Evolutionary conservation across 1,140 invertebrate genomes (phyloP).

Genomic region (Liolophura sinensis): DNA sequence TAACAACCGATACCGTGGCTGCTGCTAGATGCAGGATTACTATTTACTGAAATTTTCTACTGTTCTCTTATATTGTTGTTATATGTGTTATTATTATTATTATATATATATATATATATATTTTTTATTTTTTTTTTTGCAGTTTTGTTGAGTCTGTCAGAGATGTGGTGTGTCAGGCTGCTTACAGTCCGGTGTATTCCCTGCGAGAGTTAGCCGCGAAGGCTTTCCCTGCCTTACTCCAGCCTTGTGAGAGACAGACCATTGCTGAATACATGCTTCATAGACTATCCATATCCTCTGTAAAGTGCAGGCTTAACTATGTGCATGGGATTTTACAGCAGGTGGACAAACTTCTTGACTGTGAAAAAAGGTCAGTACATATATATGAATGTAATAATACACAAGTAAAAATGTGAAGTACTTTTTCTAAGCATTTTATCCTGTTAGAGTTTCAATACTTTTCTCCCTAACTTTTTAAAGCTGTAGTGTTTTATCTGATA

Average conservation of each 20-base stretch:
- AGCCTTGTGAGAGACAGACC: conserved; percentile 19
- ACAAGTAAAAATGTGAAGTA: too few relatives aligned
- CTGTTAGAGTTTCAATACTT: too few relatives aligned
- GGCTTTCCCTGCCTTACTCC: conserved; percentile 35
- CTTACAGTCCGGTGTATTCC: conserved; percentile 40
- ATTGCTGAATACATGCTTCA: neutral
- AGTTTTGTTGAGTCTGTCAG: conserved; percentile 19
- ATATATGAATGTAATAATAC: too few relatives aligned
- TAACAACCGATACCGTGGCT: neutral
- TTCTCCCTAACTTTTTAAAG: too few relatives aligned
- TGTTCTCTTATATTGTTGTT: neutral
- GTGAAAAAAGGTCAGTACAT: too few relatives aligned
- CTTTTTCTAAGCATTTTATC: too few relatives aligned
- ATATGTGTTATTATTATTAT: neutral
- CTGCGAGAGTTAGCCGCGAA: conserved; percentile 43
- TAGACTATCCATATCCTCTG: too few relatives aligned
- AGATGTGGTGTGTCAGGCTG: conserved; percentile 16
- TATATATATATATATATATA: neutral
- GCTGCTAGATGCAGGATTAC: neutral
- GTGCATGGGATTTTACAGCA: too few relatives aligned
- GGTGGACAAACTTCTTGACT: too few relatives aligned
- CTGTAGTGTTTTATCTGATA: too few relatives aligned
- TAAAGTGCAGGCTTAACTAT: too few relatives aligned
- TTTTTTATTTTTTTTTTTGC: conserved; percentile 8
- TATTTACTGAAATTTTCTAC: neutral